Conservation (phyloP, 2,888 invertebrate species). For the Spatulosminthurus flaviceps region DNA sequence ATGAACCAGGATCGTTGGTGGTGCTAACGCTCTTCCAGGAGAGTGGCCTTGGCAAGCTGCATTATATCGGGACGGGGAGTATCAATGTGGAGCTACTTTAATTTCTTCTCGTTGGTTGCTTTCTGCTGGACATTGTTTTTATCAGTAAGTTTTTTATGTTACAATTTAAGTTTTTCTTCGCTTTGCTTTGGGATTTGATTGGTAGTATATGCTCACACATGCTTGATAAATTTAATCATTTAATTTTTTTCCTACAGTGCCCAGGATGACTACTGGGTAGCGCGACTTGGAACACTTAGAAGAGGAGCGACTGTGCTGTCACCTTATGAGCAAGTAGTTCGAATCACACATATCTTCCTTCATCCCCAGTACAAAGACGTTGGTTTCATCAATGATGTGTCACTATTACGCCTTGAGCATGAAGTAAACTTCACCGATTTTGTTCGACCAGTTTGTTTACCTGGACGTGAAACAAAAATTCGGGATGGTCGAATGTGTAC, state of each 20-base stretch:
- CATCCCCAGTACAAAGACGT: slow-evolving; percentile 80
- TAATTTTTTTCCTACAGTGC: slow-evolving; percentile 69
- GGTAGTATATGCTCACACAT: too few species aligned
- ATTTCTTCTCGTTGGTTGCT: slow-evolving; percentile 78
- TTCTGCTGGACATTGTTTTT: slow-evolving; percentile 84
- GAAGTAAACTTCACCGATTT: slow-evolving; percentile 73
- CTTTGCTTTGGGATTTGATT: too few species aligned
- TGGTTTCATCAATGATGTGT: slow-evolving; percentile 82
- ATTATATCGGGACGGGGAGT: slow-evolving; percentile 83
- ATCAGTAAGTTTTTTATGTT: slow-evolving; percentile 75
- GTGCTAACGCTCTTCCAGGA: slow-evolving; percentile 78
- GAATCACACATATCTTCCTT: slow-evolving; percentile 74
- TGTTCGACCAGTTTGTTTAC: slow-evolving; percentile 74
- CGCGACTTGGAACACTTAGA: slow-evolving; percentile 78
- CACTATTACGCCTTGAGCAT: slow-evolving; percentile 73
- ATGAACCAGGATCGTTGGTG: slow-evolving; percentile 79
- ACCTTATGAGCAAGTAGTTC: slow-evolving; percentile 77
- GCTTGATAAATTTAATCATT: neutral
- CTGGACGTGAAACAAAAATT: slow-evolving; percentile 69
- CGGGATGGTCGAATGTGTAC: slow-evolving; percentile 77
- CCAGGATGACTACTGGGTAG: slow-evolving; percentile 80
- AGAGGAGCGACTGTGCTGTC: slow-evolving; percentile 78
- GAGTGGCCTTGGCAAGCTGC: slow-evolving; percentile 87
- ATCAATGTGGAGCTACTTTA: slow-evolving; percentile 83
- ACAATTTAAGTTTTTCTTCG: neutral